Evolutionary conservation across 2,113 vertebrate species (phyloP).

Genomic region (Ovibos moschatus): DNA sequence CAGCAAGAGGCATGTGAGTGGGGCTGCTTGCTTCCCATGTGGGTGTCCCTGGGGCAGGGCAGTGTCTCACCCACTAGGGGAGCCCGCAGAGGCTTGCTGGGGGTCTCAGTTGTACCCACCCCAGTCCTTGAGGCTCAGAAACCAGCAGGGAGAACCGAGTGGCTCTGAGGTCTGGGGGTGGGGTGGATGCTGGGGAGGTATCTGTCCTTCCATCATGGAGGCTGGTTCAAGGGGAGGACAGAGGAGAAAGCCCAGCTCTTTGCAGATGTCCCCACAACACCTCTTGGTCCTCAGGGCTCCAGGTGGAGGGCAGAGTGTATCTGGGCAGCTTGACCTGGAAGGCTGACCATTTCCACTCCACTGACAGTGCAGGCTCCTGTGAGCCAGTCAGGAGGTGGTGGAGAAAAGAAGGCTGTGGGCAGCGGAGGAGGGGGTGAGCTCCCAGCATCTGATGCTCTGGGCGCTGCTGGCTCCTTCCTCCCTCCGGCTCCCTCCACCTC

Average conservation of each 20-base stretch:
- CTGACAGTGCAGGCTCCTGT: neutral
- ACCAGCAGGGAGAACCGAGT: neutral
- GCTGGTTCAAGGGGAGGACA: neutral
- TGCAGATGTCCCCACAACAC: rapidly evolving
- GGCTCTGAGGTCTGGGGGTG: neutral
- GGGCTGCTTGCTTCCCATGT: rapidly evolving
- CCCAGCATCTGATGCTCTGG: rapidly evolving
- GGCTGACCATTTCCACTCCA: too few relatives aligned
- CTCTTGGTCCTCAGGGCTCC: neutral
- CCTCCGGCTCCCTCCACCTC: neutral
- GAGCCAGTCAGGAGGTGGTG: neutral
- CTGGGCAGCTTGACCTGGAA: neutral
- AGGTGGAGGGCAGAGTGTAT: rapidly evolving
- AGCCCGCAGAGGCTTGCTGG: rapidly evolving
- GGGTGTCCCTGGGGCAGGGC: too few relatives aligned
- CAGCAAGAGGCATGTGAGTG: neutral
- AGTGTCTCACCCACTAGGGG: rapidly evolving
- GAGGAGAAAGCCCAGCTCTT: too few relatives aligned
- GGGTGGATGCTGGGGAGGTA: neutral
- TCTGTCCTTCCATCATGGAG: rapidly evolving
- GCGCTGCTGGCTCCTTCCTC: neutral
- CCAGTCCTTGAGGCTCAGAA: rapidly evolving
- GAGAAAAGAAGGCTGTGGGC: neutral
- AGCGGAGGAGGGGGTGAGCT: neutral
- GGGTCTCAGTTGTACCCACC: rapidly evolving